These are phyloP conservation scores for Drosophila tropicalis DNA, from an alignment of 1,140 invertebrate genomes.

Conservation along the genomic window DNA sequence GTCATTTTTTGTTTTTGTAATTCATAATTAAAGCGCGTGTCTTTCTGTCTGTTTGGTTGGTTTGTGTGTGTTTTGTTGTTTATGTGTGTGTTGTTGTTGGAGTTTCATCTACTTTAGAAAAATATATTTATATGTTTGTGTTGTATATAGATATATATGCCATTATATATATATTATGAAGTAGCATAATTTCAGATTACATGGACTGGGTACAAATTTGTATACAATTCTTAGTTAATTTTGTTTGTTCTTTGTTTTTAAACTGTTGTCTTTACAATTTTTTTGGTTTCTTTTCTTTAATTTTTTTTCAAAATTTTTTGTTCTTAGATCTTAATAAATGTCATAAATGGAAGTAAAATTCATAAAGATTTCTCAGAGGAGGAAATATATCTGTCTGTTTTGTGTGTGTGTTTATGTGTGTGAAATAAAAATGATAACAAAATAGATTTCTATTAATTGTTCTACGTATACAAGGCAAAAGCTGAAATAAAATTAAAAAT, in stretches of 20 bases:
- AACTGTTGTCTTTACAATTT: slow-evolving; percentile 12
- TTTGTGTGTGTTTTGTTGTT: slow-evolving; percentile 26
- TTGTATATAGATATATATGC: slow-evolving; percentile 59
- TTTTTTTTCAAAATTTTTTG: slow-evolving; percentile 7
- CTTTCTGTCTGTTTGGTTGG: slow-evolving; percentile 28
- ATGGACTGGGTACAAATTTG: slow-evolving; percentile 80
- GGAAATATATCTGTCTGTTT: slow-evolving; percentile 3
- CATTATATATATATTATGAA: slow-evolving; percentile 65
- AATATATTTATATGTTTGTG: slow-evolving; percentile 62
- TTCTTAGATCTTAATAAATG: slow-evolving; percentile 65
- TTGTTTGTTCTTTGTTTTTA: slow-evolving; percentile 1
- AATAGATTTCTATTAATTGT: background rate
- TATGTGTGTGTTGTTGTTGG: slow-evolving; percentile 37
- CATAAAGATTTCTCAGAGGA: slow-evolving; percentile 54
- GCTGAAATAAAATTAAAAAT: slow-evolving; percentile 42
- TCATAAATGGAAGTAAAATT: slow-evolving; percentile 76
- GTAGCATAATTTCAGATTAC: slow-evolving; percentile 72
- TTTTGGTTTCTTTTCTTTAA: slow-evolving; percentile 19
- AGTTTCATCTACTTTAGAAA: slow-evolving; percentile 69
- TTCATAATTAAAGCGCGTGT: slow-evolving; percentile 51
- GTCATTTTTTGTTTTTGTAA: slow-evolving; percentile 26
- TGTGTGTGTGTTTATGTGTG: slow-evolving; percentile 3
- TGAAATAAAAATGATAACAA: background rate
- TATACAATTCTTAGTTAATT: slow-evolving; percentile 65
- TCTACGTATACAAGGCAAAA: slow-evolving; percentile 19